phyloP scores from a whole-genome alignment of 2,888 invertebrate genomes.

The Ormyrus labotus region DNA sequence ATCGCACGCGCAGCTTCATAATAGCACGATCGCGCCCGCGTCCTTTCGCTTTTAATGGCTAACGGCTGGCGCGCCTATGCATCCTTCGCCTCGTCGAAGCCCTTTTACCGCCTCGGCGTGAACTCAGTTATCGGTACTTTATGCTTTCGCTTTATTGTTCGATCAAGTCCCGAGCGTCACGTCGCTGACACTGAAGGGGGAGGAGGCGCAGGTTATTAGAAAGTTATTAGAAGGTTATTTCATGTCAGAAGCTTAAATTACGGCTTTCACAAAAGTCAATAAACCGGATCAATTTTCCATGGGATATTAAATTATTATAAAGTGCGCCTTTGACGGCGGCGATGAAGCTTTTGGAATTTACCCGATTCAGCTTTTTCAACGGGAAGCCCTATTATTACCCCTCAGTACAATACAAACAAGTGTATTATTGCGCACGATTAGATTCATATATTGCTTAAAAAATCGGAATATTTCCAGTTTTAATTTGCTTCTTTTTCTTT shows the following conservation, averaged over 20 bases:
- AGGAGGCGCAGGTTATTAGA: conserved; percentile 51
- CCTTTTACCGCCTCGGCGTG: conserved; percentile 53
- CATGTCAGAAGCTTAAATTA: conserved; percentile 52
- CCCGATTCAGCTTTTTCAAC: neutral
- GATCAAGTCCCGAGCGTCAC: conserved; percentile 52
- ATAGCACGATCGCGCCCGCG: conserved; percentile 34
- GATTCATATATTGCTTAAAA: no score
- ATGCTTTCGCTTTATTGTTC: conserved; percentile 56
- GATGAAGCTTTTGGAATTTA: conserved; percentile 22
- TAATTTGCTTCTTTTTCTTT: no score
- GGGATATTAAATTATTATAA: conserved; percentile 51
- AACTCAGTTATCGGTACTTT: conserved; percentile 56
- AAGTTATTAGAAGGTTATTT: conserved; percentile 57
- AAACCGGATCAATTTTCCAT: conserved; percentile 54
- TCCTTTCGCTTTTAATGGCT: conserved; percentile 50
- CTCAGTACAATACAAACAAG: no score
- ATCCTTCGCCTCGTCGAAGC: conserved; percentile 48
- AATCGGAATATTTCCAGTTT: no score
- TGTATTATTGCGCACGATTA: no score
- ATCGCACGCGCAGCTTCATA: conserved; percentile 5
- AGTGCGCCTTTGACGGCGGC: conserved; percentile 25
- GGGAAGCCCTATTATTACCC: no score
- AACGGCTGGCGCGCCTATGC: conserved; percentile 35
- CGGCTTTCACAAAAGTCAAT: conserved; percentile 54
- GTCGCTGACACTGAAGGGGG: conserved; percentile 9